Evolutionary conservation across 2,113 vertebrate species (phyloP), one percentile per base, ranked within the genome.

Genomic region (Urocitellus parryii): DNA sequence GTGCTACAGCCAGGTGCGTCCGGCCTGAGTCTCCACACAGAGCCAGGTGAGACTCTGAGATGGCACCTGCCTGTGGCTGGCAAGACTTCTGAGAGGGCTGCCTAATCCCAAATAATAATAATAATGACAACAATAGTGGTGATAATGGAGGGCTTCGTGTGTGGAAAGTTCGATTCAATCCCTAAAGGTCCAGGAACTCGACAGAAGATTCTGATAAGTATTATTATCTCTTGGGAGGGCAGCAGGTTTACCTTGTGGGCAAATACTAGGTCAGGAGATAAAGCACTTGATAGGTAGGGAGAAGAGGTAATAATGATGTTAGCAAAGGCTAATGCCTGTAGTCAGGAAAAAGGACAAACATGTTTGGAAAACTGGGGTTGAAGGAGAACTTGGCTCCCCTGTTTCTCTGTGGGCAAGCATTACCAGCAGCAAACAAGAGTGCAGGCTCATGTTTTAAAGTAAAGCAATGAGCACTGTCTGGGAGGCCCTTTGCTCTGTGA

Each of bases 61-160:
- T 92, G 92, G 72, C 96, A 97, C 96, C 97, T 97, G 97, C 76
- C 73, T 58, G 29, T 13, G 84, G 77, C 68, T 98, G 98, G 98
- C 98, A 97, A 90, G 92, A 95, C 96, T 97, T 98, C 96, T 97
- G 87, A 97, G 93, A 94, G 39, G n/a, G 68, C 90, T 92, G 78
- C 56, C 10, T 97, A 98, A 98, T 97, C 97, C 97, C 53, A 61
- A 95, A 94, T 92, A 94, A 97, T 97, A 94, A 97, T 97, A 96
- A 97, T 88, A 51, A 92, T 70, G 92, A 68, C 90, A 96, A 85
- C 88, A 94, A 82, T 85, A 86, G 96, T 51, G 53, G 29, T 18
- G 78, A 79, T 97, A 97, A 97, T 95, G 88, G 96, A 97, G n/a
- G 97, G 92, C 96, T 97, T 97, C 74, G 5, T 72, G 86, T 56